Base-by-base conservation (phyloP, 53 echinoderm and acorn worm genomes). In the Hippasteria phrygiana region DNA sequence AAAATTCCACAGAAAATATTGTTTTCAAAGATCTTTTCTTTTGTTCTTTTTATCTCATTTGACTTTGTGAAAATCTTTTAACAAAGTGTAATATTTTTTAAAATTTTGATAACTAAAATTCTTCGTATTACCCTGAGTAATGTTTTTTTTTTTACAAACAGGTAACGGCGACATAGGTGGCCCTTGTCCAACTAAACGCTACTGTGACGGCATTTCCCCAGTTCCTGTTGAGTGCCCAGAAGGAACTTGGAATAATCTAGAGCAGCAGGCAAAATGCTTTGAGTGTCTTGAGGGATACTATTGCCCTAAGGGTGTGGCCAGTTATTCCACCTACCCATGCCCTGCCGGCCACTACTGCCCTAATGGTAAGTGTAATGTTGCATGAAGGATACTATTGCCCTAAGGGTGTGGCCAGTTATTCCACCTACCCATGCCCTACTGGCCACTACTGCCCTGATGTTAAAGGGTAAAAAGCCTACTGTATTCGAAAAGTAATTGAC, bases 261-360 rank as follows among this genome's bases (percentile, higher is more conserved):
- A 93, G 63, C 99, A 98, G 73, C 99, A 98, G 89, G 73, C 91
- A 1, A 88, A 90, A 38, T 98, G 99, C 78, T 91, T 92, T 75
- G 37, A 89, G 20, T 98, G 99, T 39, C 92, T 87, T 0, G 92
- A 75, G 22, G 94, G 95, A 0, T 96, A 94, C 85, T 98, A 98
- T 77, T 98, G 99, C 62, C 99, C 99, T 3, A 84, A 86, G 31
- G 76, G 88, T 8, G 90, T 96, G 54, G 90, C 91, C 38, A 88
- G 90, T 72, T 98, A 89, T 77, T 74, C 5, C 1, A 35, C 85
- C 1, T 98, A 93, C 48, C 87, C 87, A 39, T 98, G 99, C 45
- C 99, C 99, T 12, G 94, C 96, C 3, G 99, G 99, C 3, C 71
- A 83, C 87, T 98, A 96, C 77, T 98, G 99, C 56, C 99, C 99